A percentile compares a stretch with the other conserved stretches of the same genome.
Conservation (phyloP, 2,113 vertebrate species). For the Lepus europaeus region DNA sequence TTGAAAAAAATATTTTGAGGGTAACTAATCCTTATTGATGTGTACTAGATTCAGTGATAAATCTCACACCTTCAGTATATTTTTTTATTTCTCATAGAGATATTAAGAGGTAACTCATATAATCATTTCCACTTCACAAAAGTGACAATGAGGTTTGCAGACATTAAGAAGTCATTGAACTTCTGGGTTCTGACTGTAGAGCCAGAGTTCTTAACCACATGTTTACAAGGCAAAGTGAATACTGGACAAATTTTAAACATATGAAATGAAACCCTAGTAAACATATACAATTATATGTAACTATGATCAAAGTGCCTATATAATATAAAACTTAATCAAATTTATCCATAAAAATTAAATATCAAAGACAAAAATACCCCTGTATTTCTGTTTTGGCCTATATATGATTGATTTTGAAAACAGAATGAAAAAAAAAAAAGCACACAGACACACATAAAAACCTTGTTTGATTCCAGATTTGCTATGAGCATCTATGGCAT, state of each 20-base stretch:
- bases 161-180: neutral
- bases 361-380: neutral
- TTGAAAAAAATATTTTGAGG: neutral
- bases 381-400: neutral
- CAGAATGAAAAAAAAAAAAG: neutral
- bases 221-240: neutral
- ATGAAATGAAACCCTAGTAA: neutral
- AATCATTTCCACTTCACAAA: neutral
- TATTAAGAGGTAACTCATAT: neutral
- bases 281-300: neutral
- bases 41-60: neutral
- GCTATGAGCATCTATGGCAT: neutral
- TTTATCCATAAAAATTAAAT: neutral
- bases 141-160: neutral
- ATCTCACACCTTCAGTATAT: neutral
- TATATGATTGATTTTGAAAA: neutral
- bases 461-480: neutral
- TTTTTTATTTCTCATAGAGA: neutral
- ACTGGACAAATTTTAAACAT: neutral
- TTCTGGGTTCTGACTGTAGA: neutral
- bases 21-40: neutral
- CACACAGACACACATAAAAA: neutral
- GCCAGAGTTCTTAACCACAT: neutral
- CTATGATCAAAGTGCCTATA: neutral
- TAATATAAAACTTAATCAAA: neutral